phyloP scores from a whole-genome alignment of 2,113 vertebrate genomes.

The Esox niger region DNA sequence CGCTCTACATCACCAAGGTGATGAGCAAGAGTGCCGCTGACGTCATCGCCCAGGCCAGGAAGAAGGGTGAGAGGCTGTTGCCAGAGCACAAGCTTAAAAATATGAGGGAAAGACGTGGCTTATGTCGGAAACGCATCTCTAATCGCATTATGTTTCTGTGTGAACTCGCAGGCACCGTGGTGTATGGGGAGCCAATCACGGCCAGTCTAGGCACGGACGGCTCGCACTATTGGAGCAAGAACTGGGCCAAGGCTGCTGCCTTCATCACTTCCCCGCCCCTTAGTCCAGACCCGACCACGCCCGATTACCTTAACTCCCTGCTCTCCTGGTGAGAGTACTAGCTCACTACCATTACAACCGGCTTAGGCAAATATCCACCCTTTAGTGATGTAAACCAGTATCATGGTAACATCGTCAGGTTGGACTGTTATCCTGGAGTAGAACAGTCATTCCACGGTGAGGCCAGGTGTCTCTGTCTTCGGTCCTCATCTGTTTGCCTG shows the following conservation, averaged over 20 bases:
- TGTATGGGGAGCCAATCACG: slow-evolving; percentile 94
- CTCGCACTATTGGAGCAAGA: slow-evolving; percentile 99
- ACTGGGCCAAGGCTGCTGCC: slow-evolving; percentile 97
- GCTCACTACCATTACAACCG: not conserved
- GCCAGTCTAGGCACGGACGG: slow-evolving; percentile 95
- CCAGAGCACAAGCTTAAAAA: not conserved
- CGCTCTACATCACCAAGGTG: slow-evolving; percentile 97
- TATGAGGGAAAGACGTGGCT: not conserved
- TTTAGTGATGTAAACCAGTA: not conserved
- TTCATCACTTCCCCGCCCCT: slow-evolving; percentile 95
- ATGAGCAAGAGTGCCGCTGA: slow-evolving; percentile 98
- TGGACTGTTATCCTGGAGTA: too few species aligned
- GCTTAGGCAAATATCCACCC: not conserved
- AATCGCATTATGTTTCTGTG: not conserved
- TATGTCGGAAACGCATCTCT: not conserved
- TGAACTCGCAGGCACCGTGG: slow-evolving; percentile 82
- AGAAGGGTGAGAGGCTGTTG: slow-evolving; percentile 83
- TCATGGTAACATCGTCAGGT: not conserved
- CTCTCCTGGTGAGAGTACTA: slow-evolving; percentile 85
- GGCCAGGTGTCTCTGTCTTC: not conserved
- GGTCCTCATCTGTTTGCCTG: not conserved
- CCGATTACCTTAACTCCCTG: slow-evolving; percentile 95
- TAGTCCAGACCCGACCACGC: slow-evolving; percentile 94
- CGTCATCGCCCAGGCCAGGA: slow-evolving; percentile 94
- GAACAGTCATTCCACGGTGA: too few species aligned